A percentile compares a stretch with the other conserved stretches of the same genome.
Conservation (phyloP, 1,140 invertebrate species). For the Orchestia grillus region DNA sequence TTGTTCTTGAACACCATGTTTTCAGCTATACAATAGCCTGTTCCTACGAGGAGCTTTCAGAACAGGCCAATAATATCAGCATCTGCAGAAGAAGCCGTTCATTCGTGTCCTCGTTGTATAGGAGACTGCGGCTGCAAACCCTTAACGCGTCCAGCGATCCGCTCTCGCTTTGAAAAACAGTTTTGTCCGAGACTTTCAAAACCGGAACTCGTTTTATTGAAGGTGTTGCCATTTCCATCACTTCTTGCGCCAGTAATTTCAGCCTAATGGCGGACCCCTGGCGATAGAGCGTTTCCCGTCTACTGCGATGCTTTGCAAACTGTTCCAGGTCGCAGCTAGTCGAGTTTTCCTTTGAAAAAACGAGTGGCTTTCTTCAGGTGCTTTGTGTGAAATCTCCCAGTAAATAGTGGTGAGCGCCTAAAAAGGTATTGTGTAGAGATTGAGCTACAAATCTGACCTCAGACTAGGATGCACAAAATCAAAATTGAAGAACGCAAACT, state of each 20-base stretch:
- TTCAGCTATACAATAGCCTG: neutral
- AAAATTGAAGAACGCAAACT: too few relatives aligned
- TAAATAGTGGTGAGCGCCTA: neutral
- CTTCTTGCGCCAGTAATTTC: constrained; percentile 28
- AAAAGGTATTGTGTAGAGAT: neutral
- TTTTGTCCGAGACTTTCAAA: constrained; percentile 9
- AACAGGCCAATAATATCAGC: neutral
- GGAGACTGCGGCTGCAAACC: neutral
- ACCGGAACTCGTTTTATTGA: constrained; percentile 24
- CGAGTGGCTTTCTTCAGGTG: neutral
- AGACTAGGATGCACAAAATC: neutral
- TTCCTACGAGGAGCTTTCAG: neutral
- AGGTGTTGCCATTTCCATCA: constrained; percentile 55
- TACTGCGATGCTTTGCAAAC: neutral
- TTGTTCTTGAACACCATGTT: neutral
- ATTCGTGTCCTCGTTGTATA: neutral
- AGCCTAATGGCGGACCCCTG: constrained; percentile 16
- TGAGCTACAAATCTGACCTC: neutral
- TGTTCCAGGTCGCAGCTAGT: neutral
- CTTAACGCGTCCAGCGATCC: constrained; percentile 1
- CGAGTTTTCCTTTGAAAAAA: neutral
- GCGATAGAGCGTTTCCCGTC: constrained; percentile 13
- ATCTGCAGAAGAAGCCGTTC: neutral
- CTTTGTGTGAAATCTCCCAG: neutral
- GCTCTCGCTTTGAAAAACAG: constrained; percentile 27